These are phyloP conservation scores for Caiman crocodilus DNA, from an alignment of 2,797 vertebrate genomes.

Conservation along the genomic window DNA sequence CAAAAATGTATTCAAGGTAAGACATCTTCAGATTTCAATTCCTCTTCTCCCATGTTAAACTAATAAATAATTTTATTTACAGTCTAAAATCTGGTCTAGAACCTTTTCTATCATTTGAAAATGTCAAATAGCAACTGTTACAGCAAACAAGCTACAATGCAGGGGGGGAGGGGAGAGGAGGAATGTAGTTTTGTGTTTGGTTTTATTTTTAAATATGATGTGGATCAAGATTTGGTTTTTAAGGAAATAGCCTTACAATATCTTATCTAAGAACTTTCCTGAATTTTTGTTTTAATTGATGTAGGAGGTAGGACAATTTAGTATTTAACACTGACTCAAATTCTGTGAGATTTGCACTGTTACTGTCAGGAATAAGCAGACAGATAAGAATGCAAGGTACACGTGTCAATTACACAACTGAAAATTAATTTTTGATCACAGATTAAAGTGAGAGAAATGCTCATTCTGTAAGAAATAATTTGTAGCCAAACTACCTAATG, in stretches of 20 bases:
- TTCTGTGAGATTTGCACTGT: too few relatives aligned
- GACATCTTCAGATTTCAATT: neutral
- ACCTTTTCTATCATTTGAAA: neutral
- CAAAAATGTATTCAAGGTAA: neutral
- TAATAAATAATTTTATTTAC: neutral
- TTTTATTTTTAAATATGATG: neutral
- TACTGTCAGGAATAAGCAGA: too few relatives aligned
- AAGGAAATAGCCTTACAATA: too few relatives aligned
- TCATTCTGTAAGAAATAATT: neutral
- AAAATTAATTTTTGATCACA: neutral
- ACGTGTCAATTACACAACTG: too few relatives aligned
- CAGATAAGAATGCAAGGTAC: too few relatives aligned
- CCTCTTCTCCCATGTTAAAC: neutral
- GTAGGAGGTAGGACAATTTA: too few relatives aligned
- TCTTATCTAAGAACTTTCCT: too few relatives aligned
- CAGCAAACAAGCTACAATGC: slow-evolving; percentile 38
- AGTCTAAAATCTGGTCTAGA: neutral
- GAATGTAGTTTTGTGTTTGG: too few relatives aligned
- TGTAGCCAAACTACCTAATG: neutral
- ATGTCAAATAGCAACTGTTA: slow-evolving; percentile 31
- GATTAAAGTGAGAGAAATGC: neutral
- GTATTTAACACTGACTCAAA: too few relatives aligned
- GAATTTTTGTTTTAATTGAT: too few relatives aligned
- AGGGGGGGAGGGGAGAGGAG: too few relatives aligned
- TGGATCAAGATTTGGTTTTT: neutral